Percentiles rank a stretch among this genome's conserved stretches.
phyloP scores from a whole-genome alignment of 1,140 invertebrate species.

The Leptinotarsa texana region DNA sequence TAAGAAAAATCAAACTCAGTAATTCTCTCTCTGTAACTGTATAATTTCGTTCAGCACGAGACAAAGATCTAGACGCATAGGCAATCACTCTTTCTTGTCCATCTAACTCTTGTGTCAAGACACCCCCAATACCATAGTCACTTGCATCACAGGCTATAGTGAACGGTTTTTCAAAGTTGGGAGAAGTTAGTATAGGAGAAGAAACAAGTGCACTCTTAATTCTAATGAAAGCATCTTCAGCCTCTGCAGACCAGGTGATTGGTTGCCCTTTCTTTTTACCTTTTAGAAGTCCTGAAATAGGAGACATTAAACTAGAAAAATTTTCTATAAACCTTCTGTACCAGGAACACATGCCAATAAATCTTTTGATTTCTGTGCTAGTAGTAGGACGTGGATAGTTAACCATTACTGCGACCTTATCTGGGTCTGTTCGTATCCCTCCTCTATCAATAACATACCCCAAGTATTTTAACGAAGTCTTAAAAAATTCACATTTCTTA shows the following conservation, averaged over 20 bases:
- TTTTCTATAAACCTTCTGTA: constrained; percentile 26
- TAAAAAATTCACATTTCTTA: too few relatives aligned
- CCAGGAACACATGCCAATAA: constrained; percentile 28
- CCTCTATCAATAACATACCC: too few relatives aligned
- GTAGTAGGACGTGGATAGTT: constrained; percentile 48
- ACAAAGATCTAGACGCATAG: constrained; percentile 52
- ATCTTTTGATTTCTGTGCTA: constrained; percentile 34
- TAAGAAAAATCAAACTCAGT: constrained; percentile 55
- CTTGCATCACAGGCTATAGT: constrained; percentile 39
- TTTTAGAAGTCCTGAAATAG: constrained; percentile 45
- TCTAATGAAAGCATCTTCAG: constrained; percentile 7
- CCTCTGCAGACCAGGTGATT: constrained; percentile 13
- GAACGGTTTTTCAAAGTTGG: constrained; percentile 27
- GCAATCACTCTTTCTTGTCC: constrained; percentile 24
- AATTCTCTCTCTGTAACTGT: constrained; percentile 57
- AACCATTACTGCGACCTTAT: constrained; percentile 44
- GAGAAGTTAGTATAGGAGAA: constrained; percentile 29
- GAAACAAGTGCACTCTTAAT: not conserved
- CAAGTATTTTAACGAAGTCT: too few relatives aligned
- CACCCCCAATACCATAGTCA: constrained; percentile 41
- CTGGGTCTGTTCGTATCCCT: not conserved
- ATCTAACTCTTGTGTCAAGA: constrained; percentile 33
- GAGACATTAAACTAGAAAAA: constrained; percentile 21
- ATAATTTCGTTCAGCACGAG: constrained; percentile 54
- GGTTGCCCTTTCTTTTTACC: constrained; percentile 22